A percentile compares a stretch with the other conserved stretches of the same genome.
phyloP scores from a whole-genome alignment of 1,140 invertebrate genomes.

The Dendrolimus punctatus region DNA sequence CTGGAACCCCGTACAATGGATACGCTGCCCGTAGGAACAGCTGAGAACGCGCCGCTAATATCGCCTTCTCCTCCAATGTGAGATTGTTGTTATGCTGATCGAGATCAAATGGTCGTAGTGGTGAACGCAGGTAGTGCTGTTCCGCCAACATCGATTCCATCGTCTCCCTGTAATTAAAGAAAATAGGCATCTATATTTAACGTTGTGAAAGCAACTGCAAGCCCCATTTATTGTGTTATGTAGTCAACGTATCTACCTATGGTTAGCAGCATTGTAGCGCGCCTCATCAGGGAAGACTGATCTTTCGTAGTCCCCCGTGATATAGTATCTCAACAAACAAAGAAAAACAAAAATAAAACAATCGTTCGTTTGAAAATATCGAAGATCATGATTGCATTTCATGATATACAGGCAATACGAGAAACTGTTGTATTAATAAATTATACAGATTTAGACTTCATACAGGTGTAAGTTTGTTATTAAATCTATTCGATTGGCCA shows the following conservation, averaged over 20 bases:
- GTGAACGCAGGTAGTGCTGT: slow-evolving; percentile 82
- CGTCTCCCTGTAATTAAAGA: slow-evolving; percentile 77
- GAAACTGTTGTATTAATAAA: slow-evolving; percentile 18
- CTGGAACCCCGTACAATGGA: slow-evolving; percentile 73
- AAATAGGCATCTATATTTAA: no score
- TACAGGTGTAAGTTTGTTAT: slow-evolving; percentile 23
- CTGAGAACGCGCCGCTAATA: slow-evolving; percentile 79
- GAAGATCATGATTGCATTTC: slow-evolving; percentile 7
- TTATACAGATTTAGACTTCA: slow-evolving; percentile 18
- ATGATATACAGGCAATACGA: no score
- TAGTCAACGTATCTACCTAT: slow-evolving; percentile 58
- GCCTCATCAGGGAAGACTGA: slow-evolving; percentile 60
- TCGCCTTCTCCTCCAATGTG: slow-evolving; percentile 83
- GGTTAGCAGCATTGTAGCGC: slow-evolving; percentile 57
- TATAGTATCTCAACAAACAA: slow-evolving; percentile 70
- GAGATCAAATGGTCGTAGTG: slow-evolving; percentile 81
- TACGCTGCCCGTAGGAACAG: slow-evolving; percentile 78
- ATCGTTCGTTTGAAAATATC: slow-evolving; percentile 14
- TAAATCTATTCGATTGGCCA: slow-evolving; percentile 34
- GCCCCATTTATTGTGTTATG: slow-evolving; percentile 2
- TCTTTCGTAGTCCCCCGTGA: slow-evolving; percentile 66
- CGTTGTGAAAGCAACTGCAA: neutral
- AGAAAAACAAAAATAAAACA: slow-evolving; percentile 62
- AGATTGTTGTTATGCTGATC: slow-evolving; percentile 81
- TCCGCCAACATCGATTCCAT: slow-evolving; percentile 88